Base-by-base conservation (phyloP, 2,888 invertebrate species). In the Limnephilus lunatus region DNA sequence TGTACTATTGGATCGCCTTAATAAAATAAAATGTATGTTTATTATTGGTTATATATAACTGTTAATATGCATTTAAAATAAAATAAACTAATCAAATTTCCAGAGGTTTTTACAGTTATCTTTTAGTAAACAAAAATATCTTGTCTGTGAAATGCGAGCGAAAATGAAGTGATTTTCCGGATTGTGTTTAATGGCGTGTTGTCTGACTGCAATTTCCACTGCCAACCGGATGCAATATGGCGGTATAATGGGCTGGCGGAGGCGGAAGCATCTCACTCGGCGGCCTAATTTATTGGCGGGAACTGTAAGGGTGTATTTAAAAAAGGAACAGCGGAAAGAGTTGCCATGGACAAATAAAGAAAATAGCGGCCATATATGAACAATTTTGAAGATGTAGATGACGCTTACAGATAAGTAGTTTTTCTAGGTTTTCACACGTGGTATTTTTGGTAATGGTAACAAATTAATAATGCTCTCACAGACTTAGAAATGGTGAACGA, bases 241-340 rank as follows among this genome's bases (percentile, higher is more conserved):
- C 86, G 86, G 86, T 44, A 44, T 86, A 86, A 86, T 86, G 44
- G 86, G 44, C 83, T 25, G 83, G 86, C 44, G 86, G 39, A 30
- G 86, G 48, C 86, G 86, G 86, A 86, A 86, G 48, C 44, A 9
- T 86, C 86, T 86, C 86, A 86, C 86, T 86, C 86, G 86, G 86
- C 86, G 48, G 86, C n/a, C 30, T 86, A 44, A 86, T 86, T 86
- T 86, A 86, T 86, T 32, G 86, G 86, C 86, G 86, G 83, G 83
- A 83, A 83, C 25, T 12, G 15, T 3, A 25, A 32, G 35, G 86
- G 86, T 48, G 32, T n/a, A 14, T 86, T 44, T 39, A 11, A 86
- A 86, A 86, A 48, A 86, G n/a, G 86, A 86, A 86, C 86, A 48
- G 9, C 1, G 9, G 0, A 25, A 35, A n/a, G 4, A 86, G 48